These are phyloP conservation scores for Polyommatus icarus DNA, from an alignment of 2,888 invertebrate species.

Conservation along the genomic window DNA sequence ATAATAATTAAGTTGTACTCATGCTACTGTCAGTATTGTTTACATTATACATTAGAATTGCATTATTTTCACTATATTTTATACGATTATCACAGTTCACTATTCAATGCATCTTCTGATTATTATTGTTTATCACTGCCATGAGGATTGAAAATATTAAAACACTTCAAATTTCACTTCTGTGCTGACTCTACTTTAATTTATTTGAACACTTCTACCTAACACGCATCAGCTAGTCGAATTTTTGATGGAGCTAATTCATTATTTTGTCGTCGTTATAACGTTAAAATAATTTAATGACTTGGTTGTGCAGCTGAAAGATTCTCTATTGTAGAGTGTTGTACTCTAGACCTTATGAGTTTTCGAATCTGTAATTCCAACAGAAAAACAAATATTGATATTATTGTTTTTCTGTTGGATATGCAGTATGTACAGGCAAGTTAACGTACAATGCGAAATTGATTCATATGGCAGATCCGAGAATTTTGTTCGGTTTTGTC, in stretches of 20 bases:
- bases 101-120: conserved; percentile 31
- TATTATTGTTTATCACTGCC: conserved; percentile 1
- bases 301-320: background rate
- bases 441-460: background rate
- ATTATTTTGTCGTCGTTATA: background rate
- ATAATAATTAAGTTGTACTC: no score
- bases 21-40: background rate
- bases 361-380: no score
- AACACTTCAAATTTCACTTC: conserved; percentile 13
- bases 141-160: background rate
- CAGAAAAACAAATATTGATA: no score
- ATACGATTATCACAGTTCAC: background rate
- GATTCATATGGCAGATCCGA: background rate
- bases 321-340: no score
- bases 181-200: conserved; percentile 15
- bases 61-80: background rate
- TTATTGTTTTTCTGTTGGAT: no score
- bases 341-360: background rate
- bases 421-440: background rate
- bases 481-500: background rate
- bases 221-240: background rate
- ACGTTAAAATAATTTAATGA: background rate
- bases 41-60: background rate
- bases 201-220: conserved; percentile 29
- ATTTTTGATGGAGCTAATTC: background rate